These are phyloP conservation scores for Drosophila mayaguana DNA, from an alignment of 2,888 invertebrate species.

Conservation along the genomic window DNA sequence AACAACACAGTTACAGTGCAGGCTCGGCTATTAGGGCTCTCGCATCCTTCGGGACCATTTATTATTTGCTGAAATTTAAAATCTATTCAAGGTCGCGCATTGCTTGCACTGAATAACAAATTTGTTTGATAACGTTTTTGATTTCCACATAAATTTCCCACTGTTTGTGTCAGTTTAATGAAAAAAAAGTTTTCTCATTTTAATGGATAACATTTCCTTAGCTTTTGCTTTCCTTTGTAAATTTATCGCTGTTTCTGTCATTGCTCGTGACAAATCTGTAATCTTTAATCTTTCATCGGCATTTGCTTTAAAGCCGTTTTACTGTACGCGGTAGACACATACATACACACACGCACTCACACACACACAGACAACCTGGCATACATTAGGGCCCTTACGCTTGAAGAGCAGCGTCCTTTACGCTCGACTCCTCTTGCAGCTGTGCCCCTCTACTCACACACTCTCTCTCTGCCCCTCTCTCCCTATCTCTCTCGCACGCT, in stretches of 20 bases:
- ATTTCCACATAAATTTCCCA: conserved; percentile 2
- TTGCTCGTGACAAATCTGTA: conserved; percentile 3
- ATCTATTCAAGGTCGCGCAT: conserved; percentile 10
- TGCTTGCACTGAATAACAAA: conserved; percentile 2
- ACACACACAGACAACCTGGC: conserved; percentile 25
- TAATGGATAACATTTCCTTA: not conserved
- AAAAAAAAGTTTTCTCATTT: not conserved
- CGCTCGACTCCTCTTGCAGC: conserved; percentile 1
- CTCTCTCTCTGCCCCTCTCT: not conserved
- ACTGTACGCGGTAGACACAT: not conserved
- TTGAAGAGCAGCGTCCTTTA: conserved; percentile 11
- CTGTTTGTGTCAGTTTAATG: not conserved
- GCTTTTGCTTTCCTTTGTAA: not conserved
- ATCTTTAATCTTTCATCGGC: conserved; percentile 1
- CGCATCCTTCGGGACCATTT: conserved; percentile 10
- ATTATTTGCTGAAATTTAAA: conserved; percentile 3
- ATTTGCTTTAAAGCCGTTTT: conserved; percentile 1
- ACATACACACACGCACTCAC: conserved; percentile 16
- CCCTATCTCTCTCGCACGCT: not conserved
- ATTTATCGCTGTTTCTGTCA: not conserved
- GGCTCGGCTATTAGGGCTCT: not conserved
- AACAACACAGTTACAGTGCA: conserved; percentile 49
- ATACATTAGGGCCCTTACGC: conserved; percentile 27
- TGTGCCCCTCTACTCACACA: not conserved
- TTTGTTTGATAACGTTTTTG: not conserved